phyloP scores from a whole-genome alignment of 1,140 invertebrate genomes.

The Lasioglossum baleicum region DNA sequence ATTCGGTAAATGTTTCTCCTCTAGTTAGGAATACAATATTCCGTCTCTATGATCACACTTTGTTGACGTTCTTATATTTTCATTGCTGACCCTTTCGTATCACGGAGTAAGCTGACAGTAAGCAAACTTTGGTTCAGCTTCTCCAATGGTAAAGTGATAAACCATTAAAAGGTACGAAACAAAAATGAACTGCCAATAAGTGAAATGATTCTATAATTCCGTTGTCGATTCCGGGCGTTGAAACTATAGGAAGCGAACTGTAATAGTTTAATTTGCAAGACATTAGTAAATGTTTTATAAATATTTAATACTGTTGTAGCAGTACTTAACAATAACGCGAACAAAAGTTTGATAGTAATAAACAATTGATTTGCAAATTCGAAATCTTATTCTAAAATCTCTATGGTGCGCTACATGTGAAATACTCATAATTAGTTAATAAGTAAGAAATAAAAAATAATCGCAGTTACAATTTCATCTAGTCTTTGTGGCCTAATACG shows the following conservation, averaged over 20 bases:
- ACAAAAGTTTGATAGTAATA: conserved; percentile 18
- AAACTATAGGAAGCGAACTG: neutral
- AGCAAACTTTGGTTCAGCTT: neutral
- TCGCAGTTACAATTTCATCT: conserved; percentile 33
- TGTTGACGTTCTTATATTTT: neutral
- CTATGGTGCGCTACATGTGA: neutral
- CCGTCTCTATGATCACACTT: neutral
- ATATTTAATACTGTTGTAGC: conserved; percentile 20
- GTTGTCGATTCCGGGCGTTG: too few species aligned
- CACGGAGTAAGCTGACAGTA: neutral
- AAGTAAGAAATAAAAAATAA: conserved; percentile 18
- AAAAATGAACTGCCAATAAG: neutral
- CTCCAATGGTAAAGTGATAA: neutral
- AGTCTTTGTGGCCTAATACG: conserved; percentile 28
- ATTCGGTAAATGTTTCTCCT: conserved; percentile 11
- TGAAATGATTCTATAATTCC: too few species aligned
- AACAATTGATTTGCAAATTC: conserved; percentile 23
- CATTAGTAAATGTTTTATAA: conserved; percentile 27
- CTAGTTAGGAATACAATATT: conserved; percentile 7
- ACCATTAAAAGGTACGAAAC: neutral
- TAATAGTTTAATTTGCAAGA: conserved; percentile 1
- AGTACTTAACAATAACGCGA: conserved; percentile 32
- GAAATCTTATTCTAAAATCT: neutral
- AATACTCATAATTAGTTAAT: conserved; percentile 32
- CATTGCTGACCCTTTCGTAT: neutral